These are phyloP conservation scores for Bubo scandiacus DNA, from an alignment of 2,113 vertebrate genomes.

Conservation along the genomic window DNA sequence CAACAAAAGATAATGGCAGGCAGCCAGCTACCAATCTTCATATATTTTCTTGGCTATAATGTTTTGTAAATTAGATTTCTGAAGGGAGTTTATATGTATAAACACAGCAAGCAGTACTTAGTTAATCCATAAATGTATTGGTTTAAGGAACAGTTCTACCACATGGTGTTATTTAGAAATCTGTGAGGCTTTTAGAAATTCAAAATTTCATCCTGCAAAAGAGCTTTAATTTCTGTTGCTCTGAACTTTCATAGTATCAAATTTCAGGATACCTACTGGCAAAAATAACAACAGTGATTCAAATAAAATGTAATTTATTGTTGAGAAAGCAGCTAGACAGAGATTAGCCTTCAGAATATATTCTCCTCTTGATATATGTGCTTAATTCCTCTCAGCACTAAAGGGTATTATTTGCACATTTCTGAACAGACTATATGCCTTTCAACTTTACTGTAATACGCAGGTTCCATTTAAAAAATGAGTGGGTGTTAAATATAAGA, in stretches of 20 bases:
- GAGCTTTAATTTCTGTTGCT: neutral
- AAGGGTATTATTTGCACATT: conserved; percentile 26
- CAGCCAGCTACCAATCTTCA: neutral
- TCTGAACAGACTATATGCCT: neutral
- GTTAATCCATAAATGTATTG: neutral
- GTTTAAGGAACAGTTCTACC: neutral
- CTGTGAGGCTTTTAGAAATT: neutral
- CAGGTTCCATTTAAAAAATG: neutral
- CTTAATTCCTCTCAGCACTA: conserved; percentile 1
- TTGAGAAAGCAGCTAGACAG: neutral
- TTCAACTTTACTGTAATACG: neutral
- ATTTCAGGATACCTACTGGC: neutral
- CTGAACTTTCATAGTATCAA: neutral
- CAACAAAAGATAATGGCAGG: neutral
- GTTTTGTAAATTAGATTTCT: neutral
- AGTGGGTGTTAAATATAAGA: neutral
- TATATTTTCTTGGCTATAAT: neutral
- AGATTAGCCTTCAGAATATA: neutral
- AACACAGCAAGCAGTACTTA: neutral
- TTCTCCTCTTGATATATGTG: neutral
- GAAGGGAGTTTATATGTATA: neutral
- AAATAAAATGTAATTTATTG: neutral
- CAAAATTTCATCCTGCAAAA: neutral
- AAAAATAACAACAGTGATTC: neutral
- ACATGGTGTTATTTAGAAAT: neutral